Evolutionary conservation across 2,888 invertebrate species (phyloP), one percentile per base, ranked within the genome.

Genomic region (Sminthurinus aureus): DNA sequence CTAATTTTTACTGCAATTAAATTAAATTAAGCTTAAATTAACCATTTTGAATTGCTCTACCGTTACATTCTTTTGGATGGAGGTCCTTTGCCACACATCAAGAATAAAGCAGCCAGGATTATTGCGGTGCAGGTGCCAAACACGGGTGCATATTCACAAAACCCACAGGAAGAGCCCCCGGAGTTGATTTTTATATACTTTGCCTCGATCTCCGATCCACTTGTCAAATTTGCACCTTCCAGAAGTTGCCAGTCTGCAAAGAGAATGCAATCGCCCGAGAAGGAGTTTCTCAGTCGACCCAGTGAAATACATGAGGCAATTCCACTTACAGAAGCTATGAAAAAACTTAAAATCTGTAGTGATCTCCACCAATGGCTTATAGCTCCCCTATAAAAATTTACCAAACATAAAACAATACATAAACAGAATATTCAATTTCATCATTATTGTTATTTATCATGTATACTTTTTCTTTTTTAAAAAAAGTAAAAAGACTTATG

Each of bases 271-370:
- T 51, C 0, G 13, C 26, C 73, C 2, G 38, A 69, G 50, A 81
- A 81, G 20, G 80, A 71, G 20, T 58, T 81, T 2, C 18, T 9
- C 12, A 81, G 69, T 71, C 80, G n/a, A 0, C 80, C 80, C 11
- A 81, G 0, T 0, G 73, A n/a, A 81, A 81, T 81, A 22, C 73
- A 73, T 13, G 26, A 13, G 11, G 52, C 20, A 3, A 81, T 18
- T 15, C 80, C 80, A 26, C 73, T 73, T 52, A 81, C 18, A n/a
- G 22, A 24, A 18, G 15, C 50, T 11, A 81, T 4, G 18, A 73
- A 81, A 15, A 81, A 81, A 74, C 80, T 81, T 12, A 81, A 73
- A 51, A 81, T 73, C 24, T 81, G 80, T 4, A 52, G 18, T 22
- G 64, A 50, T 58, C 69, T 71, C 80, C 80, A 81, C 80, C 80